These are phyloP conservation scores for Brachionus manjavacas DNA, from an alignment of 1,140 invertebrate genomes.

Conservation along the genomic window DNA sequence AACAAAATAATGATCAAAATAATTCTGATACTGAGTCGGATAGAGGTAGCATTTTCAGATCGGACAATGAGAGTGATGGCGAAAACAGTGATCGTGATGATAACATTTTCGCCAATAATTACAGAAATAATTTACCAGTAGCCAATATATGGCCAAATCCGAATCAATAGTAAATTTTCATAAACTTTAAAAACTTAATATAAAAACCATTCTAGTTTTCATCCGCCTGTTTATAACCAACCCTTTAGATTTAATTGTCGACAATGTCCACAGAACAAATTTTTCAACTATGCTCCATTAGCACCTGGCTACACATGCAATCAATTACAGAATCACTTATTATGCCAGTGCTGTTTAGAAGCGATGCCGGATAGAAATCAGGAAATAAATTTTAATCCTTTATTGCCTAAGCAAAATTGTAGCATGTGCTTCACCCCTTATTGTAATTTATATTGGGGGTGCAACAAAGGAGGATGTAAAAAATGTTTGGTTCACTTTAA, in stretches of 20 bases:
- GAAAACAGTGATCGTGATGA: slow-evolving; percentile 42
- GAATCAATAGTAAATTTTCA: neutral
- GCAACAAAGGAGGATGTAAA: slow-evolving; percentile 50
- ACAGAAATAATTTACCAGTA: neutral
- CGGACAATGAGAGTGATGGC: slow-evolving; percentile 44
- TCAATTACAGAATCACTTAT: slow-evolving; percentile 48
- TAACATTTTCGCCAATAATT: neutral
- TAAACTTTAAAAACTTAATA: neutral
- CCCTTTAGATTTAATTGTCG: slow-evolving; percentile 12
- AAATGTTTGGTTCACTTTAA: slow-evolving; percentile 52
- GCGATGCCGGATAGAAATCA: slow-evolving; percentile 51
- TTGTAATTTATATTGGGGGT: slow-evolving; percentile 56
- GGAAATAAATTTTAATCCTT: slow-evolving; percentile 2
- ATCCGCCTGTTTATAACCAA: slow-evolving; percentile 47
- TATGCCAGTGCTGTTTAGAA: slow-evolving; percentile 53
- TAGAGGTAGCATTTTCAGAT: neutral
- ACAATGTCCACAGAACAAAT: slow-evolving; percentile 45
- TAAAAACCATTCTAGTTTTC: slow-evolving; percentile 47
- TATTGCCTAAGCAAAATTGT: slow-evolving; percentile 48
- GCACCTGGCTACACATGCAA: slow-evolving; percentile 47
- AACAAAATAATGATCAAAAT: slow-evolving; percentile 45
- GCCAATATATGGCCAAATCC: neutral
- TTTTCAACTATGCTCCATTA: slow-evolving; percentile 44
- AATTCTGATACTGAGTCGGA: slow-evolving; percentile 11
- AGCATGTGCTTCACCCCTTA: slow-evolving; percentile 49